A percentile compares a stretch with the other conserved stretches of the same genome.
Evolutionary conservation across 2,888 invertebrate species (phyloP).

Genomic region (Drosophila birchii): DNA sequence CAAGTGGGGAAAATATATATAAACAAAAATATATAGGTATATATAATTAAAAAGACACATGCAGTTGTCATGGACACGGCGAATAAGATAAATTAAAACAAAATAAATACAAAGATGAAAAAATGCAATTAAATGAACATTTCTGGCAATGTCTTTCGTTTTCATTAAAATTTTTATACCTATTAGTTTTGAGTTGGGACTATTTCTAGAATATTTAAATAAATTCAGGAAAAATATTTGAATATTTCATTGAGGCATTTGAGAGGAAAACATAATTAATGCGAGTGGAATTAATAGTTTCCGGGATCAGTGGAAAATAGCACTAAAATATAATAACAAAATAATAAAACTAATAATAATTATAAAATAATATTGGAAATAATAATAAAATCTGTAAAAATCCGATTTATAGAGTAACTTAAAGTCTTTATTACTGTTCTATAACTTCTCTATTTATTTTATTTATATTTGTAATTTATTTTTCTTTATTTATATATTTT

Average conservation of each 20-base stretch:
- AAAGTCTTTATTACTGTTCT: background rate
- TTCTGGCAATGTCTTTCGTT: constrained; percentile 22
- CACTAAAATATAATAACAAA: too few relatives aligned
- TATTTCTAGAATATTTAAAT: background rate
- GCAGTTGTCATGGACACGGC: constrained; percentile 26
- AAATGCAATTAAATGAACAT: constrained; percentile 37
- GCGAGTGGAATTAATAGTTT: background rate
- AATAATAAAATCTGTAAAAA: background rate
- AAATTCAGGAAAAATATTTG: background rate
- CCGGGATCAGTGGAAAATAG: background rate
- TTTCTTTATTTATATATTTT: constrained; percentile 26
- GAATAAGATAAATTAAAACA: constrained; percentile 49
- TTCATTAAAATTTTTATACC: background rate
- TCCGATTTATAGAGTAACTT: background rate
- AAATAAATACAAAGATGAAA: constrained; percentile 47
- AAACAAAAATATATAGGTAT: background rate
- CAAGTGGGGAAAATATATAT: background rate
- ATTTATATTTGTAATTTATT: background rate
- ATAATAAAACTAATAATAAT: too few relatives aligned
- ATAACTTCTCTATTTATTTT: constrained; percentile 10
- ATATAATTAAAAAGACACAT: constrained; percentile 4
- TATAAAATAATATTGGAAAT: too few relatives aligned
- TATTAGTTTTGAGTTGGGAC: background rate
- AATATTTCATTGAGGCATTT: background rate
- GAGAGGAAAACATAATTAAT: background rate